Percentiles rank a stretch among this genome's conserved stretches.
These are phyloP conservation scores for Drosophila paulistorum DNA, from an alignment of 1,140 invertebrate species.

Conservation along the genomic window DNA sequence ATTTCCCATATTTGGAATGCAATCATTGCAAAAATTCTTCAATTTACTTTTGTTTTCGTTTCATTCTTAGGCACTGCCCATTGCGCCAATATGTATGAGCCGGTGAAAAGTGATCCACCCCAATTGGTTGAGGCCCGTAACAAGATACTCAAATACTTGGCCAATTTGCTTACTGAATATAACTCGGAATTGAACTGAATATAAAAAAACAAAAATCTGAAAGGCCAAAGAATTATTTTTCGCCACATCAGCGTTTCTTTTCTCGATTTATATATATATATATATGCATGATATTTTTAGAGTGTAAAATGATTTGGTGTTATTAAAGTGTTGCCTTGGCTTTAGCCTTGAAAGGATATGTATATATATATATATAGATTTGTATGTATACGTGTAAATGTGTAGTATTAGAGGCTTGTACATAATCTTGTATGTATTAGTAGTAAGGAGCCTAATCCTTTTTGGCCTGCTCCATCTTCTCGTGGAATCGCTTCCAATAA, in stretches of 20 bases:
- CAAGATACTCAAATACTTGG: constrained; percentile 85
- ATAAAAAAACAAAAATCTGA: not conserved
- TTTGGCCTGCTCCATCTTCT: constrained; percentile 73
- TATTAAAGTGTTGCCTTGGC: constrained; percentile 3
- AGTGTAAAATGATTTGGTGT: constrained; percentile 9
- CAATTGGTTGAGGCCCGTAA: constrained; percentile 86
- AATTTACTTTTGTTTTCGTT: constrained; percentile 1
- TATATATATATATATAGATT: constrained; percentile 9
- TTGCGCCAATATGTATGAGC: constrained; percentile 92
- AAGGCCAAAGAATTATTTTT: not conserved
- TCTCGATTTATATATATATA: not conserved
- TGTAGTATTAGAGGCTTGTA: constrained; percentile 2
- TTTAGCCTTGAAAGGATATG: not conserved
- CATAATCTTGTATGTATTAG: not conserved
- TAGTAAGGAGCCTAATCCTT: constrained; percentile 47
- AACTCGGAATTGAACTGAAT: constrained; percentile 38
- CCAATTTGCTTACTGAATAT: constrained; percentile 58
- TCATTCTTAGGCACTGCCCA: constrained; percentile 89
- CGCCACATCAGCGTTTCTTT: not conserved
- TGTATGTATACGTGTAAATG: constrained; percentile 19
- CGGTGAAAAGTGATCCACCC: constrained; percentile 85
- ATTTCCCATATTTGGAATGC: too few relatives aligned
- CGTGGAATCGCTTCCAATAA: constrained; percentile 74
- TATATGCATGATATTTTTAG: not conserved
- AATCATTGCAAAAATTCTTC: not conserved